phyloP scores from a whole-genome alignment of 2,888 invertebrate genomes.

The Zootermopsis nevadensis region DNA sequence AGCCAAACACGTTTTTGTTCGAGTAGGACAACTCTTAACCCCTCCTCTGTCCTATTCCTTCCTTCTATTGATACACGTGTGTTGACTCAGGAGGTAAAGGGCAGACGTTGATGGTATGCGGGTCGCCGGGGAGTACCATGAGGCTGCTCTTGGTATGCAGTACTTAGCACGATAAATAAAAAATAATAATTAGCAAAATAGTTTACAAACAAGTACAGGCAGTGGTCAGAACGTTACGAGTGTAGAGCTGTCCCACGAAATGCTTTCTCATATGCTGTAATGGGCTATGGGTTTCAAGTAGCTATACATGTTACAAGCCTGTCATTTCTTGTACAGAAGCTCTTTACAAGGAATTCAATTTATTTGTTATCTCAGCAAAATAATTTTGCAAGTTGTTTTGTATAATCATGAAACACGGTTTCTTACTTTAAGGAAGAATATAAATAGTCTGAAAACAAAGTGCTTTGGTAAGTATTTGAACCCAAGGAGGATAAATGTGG shows the following conservation, averaged over 20 bases:
- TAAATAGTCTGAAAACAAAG: too few species aligned
- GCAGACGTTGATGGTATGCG: neutral
- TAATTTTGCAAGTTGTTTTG: too few species aligned
- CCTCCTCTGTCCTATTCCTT: neutral
- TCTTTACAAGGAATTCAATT: too few species aligned
- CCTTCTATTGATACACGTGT: slow-evolving; percentile 36
- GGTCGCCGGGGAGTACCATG: neutral
- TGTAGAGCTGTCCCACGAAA: neutral
- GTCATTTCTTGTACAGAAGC: too few species aligned
- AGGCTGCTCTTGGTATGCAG: neutral
- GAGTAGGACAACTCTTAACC: slow-evolving; percentile 9
- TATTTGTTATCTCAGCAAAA: too few species aligned
- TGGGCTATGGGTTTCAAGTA: too few species aligned
- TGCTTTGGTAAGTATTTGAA: too few species aligned
- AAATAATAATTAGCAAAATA: neutral
- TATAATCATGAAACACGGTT: too few species aligned
- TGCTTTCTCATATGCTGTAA: neutral
- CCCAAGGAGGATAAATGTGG: too few species aligned
- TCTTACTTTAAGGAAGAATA: too few species aligned
- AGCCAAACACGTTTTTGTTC: slow-evolving; percentile 19
- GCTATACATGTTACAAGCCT: too few species aligned
- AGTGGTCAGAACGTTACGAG: neutral
- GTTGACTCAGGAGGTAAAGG: slow-evolving; percentile 27
- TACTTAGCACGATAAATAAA: neutral
- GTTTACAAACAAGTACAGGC: neutral